Evolutionary conservation across 2,113 vertebrate species (phyloP), one percentile per base, ranked within the genome.

Genomic region (Cynoglossus semilaevis): DNA sequence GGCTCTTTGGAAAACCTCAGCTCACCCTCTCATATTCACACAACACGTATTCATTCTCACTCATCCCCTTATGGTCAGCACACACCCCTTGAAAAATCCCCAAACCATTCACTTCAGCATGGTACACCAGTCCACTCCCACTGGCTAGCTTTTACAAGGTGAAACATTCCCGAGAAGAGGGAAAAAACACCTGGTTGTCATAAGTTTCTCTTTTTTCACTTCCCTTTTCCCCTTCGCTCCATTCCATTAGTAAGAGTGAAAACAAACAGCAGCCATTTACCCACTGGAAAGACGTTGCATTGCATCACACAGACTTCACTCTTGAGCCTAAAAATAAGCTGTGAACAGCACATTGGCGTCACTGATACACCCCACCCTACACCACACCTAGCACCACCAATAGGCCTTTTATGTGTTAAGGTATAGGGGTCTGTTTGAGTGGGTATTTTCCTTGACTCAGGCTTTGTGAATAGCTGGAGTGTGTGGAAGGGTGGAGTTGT

Each of bases 111-210:
- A 68, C 45, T 62, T 46, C 44, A 18, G 45, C 17, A 15, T 41
- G 22, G 67, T 67, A 78, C 69, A 58, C 70, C 69, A 66, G 66
- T 52, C 63, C 61, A 76, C 71, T 83, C 79, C 84, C 81, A 67
- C 70, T 67, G 51, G 2, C 65, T 61, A 51, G 63, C 71, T 78
- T 91, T 90, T 88, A 90, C 83, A 88, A 91, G 88, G 87, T 89
- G 86, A 89, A 89, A 88, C 79, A 79, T 85, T 88, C 84, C 86
- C 73, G 15, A 81, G 67, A 71, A 80, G 65, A 82, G 72, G 69
- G 74, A 29, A 15, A 79, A 89, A 85, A 82, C 87, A 88, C 87
- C 87, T 89, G 85, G 85, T 83, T 75, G 69, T 84, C 85, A 85
- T 83, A 81, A 74, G 76, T 59, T 78, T 66, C 47, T 34, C 54